Percentiles rank a stretch among this genome's conserved stretches.
Conservation (phyloP, 2,113 vertebrate genomes). For the Elaphurus davidianus region DNA sequence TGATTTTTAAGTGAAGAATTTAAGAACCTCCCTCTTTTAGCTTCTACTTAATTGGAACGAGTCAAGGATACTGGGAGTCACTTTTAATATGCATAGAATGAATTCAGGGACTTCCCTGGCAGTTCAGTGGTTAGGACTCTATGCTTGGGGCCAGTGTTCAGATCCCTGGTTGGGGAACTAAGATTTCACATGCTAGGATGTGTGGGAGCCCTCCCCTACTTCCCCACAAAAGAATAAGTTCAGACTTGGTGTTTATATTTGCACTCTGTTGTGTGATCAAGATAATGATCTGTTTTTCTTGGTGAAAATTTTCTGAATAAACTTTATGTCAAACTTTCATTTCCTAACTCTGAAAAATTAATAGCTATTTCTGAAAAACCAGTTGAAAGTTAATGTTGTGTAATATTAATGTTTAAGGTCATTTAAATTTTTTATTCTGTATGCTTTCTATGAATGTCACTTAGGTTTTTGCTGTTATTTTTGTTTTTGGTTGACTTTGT, state of each 20-base stretch:
- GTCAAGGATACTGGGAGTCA: background rate
- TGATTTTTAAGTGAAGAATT: conserved; percentile 14
- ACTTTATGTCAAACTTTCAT: background rate
- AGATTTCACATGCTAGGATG: background rate
- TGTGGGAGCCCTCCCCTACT: background rate
- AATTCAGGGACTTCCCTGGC: background rate
- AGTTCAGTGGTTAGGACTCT: background rate
- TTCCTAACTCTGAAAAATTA: background rate
- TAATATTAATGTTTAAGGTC: conserved; percentile 2
- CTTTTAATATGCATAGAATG: background rate
- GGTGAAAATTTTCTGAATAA: conserved; percentile 16
- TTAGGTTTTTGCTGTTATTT: conserved; percentile 28
- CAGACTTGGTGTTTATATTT: background rate
- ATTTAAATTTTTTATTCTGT: background rate
- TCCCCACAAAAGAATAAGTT: background rate
- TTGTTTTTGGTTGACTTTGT: background rate
- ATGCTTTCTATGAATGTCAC: background rate
- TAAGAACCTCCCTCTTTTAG: background rate
- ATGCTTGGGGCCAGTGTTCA: background rate
- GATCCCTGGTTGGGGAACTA: background rate
- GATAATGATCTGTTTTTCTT: background rate
- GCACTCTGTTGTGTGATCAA: background rate
- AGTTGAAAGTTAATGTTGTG: background rate
- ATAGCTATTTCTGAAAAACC: conserved; percentile 22
- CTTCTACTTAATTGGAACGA: background rate